A percentile compares a stretch with the other conserved stretches of the same genome.
phyloP scores from a whole-genome alignment of 2,797 vertebrate species.

The Clarias laeviceps region DNA sequence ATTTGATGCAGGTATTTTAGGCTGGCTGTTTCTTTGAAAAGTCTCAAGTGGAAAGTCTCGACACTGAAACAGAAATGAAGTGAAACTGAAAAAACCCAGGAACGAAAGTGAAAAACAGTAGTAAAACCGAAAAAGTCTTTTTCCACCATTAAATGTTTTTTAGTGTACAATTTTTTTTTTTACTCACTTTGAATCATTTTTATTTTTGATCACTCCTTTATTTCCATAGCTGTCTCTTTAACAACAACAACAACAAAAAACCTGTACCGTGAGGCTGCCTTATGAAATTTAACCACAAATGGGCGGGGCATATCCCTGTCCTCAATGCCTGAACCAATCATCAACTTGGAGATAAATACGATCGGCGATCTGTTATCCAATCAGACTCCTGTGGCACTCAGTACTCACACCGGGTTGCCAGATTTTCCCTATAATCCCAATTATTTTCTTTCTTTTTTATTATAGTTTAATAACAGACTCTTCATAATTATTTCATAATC shows the following conservation, averaged over 20 bases:
- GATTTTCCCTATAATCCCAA: background rate
- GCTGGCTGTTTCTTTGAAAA: background rate
- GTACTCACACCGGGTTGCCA: background rate
- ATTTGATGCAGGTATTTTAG: background rate
- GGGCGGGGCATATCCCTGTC: constrained; percentile 19
- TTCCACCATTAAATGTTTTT: too few relatives aligned
- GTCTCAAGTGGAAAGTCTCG: background rate
- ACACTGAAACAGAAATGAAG: background rate
- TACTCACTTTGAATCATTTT: too few relatives aligned
- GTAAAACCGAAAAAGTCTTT: too few relatives aligned
- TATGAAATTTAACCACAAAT: constrained; percentile 14
- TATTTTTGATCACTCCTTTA: too few relatives aligned
- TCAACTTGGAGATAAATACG: constrained; percentile 42
- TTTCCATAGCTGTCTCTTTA: constrained; percentile 29
- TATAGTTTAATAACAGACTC: background rate
- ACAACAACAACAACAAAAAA: too few relatives aligned
- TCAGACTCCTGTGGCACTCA: constrained; percentile 29
- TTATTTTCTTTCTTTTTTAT: too few relatives aligned
- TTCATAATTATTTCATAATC: too few relatives aligned
- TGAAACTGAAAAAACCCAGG: too few relatives aligned
- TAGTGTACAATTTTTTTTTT: too few relatives aligned
- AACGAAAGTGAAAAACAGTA: too few relatives aligned
- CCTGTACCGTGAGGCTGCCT: constrained; percentile 3
- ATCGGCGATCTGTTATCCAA: constrained; percentile 57
- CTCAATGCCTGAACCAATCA: constrained; percentile 63